A percentile compares a stretch with the other conserved stretches of the same genome.
Evolutionary conservation across 2,113 vertebrate species (phyloP).

Genomic region (Aptenodytes patagonicus): DNA sequence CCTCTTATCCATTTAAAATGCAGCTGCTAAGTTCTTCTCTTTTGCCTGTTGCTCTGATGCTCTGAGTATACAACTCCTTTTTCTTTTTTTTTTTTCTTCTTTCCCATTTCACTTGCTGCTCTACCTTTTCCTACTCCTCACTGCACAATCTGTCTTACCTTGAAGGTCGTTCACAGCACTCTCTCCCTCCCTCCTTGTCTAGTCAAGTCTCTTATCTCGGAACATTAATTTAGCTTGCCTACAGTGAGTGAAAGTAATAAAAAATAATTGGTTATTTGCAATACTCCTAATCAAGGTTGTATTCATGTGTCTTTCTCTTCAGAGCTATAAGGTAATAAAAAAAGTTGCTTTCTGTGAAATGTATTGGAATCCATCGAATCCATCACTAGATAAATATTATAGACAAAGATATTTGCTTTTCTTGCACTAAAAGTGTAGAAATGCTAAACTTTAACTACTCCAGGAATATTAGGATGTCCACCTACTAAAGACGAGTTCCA

Average conservation of each 20-base stretch:
- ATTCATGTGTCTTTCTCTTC: constrained; percentile 18
- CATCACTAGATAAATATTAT: background rate
- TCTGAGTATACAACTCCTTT: background rate
- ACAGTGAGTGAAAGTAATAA: constrained; percentile 27
- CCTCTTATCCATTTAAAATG: background rate
- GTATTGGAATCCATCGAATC: background rate
- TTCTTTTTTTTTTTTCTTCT: no score
- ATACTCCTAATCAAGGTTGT: constrained; percentile 21
- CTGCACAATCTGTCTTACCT: background rate
- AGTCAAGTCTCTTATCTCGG: background rate
- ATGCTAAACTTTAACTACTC: background rate
- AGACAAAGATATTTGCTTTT: background rate
- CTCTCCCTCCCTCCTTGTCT: background rate
- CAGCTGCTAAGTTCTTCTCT: background rate
- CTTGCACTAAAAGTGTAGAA: background rate
- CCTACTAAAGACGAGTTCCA: background rate
- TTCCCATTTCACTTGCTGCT: background rate
- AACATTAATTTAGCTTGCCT: constrained; percentile 51
- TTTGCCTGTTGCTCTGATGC: background rate
- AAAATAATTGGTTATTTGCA: constrained; percentile 50
- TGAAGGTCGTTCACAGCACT: background rate
- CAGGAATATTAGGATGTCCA: background rate
- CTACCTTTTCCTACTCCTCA: background rate
- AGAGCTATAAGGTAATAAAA: background rate
- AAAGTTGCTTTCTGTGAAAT: background rate